phyloP scores from a whole-genome alignment of 2,797 vertebrate genomes.

The Acrossocheilus wenchowensis region DNA sequence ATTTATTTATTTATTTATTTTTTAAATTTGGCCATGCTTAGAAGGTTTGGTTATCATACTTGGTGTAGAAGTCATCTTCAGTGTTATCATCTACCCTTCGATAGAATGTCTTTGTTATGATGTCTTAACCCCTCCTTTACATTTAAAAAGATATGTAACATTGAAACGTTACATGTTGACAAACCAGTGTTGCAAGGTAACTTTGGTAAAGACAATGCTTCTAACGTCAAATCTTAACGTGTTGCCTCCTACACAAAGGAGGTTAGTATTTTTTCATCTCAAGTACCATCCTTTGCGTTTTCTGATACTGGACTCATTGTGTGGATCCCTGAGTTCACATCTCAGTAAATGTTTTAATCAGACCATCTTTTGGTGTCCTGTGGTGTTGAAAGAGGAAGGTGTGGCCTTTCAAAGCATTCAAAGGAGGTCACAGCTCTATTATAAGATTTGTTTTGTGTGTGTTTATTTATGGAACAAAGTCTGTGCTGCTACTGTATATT shows the following conservation, averaged over 20 bases:
- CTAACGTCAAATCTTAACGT: background rate
- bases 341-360: conserved; percentile 2
- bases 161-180: conserved; percentile 48
- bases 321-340: background rate
- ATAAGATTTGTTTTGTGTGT: background rate
- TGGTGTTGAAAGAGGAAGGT: conserved; percentile 24
- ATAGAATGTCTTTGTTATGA: conserved; percentile 23
- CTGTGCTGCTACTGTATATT: background rate
- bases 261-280: background rate
- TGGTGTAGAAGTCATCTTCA: background rate
- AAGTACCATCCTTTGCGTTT: background rate
- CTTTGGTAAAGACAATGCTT: conserved; percentile 9
- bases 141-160: background rate
- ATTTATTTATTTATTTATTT: background rate
- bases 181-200: conserved; percentile 67
- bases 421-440: conserved; percentile 4
- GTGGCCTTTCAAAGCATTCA: conserved; percentile 5
- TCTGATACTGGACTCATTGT: conserved; percentile 1
- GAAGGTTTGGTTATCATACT: background rate
- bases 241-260: background rate
- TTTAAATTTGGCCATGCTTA: background rate
- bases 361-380: background rate
- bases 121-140: background rate
- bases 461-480: conserved; percentile 16
- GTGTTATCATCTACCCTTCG: background rate